phyloP scores from a whole-genome alignment of 2,888 invertebrate genomes.

The Agelastica alni region DNA sequence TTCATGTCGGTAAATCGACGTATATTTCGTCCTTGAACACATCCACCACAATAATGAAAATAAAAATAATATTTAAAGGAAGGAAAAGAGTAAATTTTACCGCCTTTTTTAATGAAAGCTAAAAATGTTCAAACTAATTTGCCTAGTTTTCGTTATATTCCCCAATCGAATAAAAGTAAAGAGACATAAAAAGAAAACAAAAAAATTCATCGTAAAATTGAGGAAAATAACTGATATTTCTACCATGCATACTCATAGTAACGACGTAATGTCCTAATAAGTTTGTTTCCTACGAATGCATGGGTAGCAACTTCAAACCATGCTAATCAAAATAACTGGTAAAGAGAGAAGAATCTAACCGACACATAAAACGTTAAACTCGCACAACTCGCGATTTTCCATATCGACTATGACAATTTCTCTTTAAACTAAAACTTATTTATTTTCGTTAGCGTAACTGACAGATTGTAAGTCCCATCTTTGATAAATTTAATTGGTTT shows the following conservation, averaged over 20 bases:
- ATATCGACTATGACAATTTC: not conserved
- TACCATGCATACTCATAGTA: constrained; percentile 45
- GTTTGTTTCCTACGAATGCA: constrained; percentile 45
- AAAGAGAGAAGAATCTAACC: constrained; percentile 30
- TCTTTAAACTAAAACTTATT: too few relatives aligned
- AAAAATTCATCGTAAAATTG: too few relatives aligned
- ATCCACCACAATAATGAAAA: too few relatives aligned
- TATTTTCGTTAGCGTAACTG: too few relatives aligned
- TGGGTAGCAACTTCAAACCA: constrained; percentile 47
- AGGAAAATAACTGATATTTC: constrained; percentile 33
- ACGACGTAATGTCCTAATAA: constrained; percentile 43
- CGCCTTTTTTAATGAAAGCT: constrained; percentile 9
- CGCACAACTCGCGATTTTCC: not conserved
- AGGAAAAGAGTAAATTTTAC: not conserved
- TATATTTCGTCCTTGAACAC: too few relatives aligned
- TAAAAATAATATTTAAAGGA: constrained; percentile 4
- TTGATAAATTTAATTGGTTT: too few relatives aligned
- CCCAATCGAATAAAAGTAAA: constrained; percentile 2
- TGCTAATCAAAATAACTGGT: constrained; percentile 40
- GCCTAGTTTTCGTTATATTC: constrained; percentile 1
- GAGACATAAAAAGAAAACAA: too few relatives aligned
- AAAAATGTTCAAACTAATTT: constrained; percentile 3
- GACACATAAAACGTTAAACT: not conserved
- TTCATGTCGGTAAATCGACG: too few relatives aligned
- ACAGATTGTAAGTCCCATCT: too few relatives aligned